phyloP scores from a whole-genome alignment of 2,888 invertebrate species.

The Zaprionus lineosus region DNA sequence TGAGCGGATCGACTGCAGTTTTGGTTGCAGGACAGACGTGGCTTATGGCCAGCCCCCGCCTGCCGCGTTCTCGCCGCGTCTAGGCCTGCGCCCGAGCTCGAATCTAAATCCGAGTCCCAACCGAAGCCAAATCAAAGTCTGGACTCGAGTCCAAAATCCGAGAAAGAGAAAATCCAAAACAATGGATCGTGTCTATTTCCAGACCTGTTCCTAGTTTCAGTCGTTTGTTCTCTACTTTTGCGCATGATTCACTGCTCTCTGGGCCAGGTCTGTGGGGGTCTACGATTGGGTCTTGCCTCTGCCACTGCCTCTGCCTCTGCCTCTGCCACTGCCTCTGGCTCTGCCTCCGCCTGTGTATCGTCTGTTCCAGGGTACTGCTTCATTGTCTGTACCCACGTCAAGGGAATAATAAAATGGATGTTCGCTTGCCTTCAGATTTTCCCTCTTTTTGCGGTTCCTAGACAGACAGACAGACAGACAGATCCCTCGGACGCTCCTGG shows the following conservation, averaged over 20 bases:
- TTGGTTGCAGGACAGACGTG: conserved; percentile 56
- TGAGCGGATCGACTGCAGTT: conserved; percentile 39
- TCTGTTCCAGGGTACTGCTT: too few species aligned
- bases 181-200: conserved; percentile 26
- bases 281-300: conserved; percentile 31
- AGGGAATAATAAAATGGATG: conserved; percentile 12
- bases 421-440: background rate
- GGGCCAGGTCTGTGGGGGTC: conserved; percentile 28
- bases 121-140: too few species aligned
- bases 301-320: conserved; percentile 33
- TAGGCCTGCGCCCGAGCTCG: too few species aligned
- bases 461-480: conserved; percentile 5
- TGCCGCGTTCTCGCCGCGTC: background rate
- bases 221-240: conserved; percentile 64
- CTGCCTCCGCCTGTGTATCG: too few species aligned
- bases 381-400: conserved; percentile 49
- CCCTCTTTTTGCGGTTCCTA: conserved; percentile 40
- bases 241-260: conserved; percentile 68
- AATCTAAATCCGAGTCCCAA: too few species aligned
- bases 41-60: too few species aligned
- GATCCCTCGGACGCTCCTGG: conserved; percentile 19
- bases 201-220: conserved; percentile 43
- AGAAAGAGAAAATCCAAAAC: conserved; percentile 10
- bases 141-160: too few species aligned
- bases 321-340: too few species aligned